These are phyloP conservation scores for Alentia gelatinosa DNA, from an alignment of 2,888 invertebrate genomes.

Conservation along the genomic window DNA sequence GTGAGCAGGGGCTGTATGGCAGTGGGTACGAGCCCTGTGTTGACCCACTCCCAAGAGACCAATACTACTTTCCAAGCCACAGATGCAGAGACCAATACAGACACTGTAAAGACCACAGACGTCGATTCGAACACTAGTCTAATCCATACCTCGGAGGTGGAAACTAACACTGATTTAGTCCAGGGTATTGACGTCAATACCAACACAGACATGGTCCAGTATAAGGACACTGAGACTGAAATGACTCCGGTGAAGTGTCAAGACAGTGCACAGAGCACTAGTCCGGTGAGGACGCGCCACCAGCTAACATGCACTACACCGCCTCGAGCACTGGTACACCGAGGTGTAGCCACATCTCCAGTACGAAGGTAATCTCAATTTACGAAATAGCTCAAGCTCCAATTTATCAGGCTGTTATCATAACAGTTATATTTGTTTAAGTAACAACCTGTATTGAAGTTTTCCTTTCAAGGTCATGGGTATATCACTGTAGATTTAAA, in stretches of 20 bases:
- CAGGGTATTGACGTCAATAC: neutral
- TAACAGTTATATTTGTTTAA: too few relatives aligned
- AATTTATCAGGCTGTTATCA: too few relatives aligned
- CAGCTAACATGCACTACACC: neutral
- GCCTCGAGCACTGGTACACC: neutral
- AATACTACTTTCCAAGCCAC: neutral
- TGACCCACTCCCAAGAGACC: neutral
- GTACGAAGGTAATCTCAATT: neutral
- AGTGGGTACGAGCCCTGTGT: neutral
- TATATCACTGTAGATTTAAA: too few relatives aligned
- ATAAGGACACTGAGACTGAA: neutral
- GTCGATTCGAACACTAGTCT: neutral
- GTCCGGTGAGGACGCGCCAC: neutral
- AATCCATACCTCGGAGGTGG: neutral
- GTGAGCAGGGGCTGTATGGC: neutral
- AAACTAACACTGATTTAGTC: neutral
- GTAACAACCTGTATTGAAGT: too few relatives aligned
- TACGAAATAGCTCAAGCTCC: too few relatives aligned
- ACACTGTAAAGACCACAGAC: neutral
- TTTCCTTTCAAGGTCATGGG: too few relatives aligned
- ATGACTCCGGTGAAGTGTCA: neutral
- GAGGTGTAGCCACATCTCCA: neutral
- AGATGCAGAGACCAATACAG: neutral
- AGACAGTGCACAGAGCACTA: neutral
- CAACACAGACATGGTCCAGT: neutral